Evolutionary conservation across 1,140 invertebrate species (phyloP).

Genomic region (Scaptomyza graminum): DNA sequence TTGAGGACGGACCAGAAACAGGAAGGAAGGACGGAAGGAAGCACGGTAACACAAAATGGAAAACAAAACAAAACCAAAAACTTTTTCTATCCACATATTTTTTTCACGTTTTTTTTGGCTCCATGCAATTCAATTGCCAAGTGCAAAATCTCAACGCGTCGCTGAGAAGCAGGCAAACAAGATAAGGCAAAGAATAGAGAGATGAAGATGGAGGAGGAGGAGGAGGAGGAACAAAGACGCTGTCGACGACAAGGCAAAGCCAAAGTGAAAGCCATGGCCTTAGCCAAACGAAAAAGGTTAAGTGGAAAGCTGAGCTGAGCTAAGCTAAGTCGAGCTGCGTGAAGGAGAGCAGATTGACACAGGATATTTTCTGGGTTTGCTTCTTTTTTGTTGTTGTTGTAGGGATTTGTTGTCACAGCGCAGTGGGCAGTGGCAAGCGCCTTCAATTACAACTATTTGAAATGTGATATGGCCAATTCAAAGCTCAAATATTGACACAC

Average conservation of each 20-base stretch:
- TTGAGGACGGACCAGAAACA: background rate
- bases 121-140: slow-evolving; percentile 74
- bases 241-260: slow-evolving; percentile 61
- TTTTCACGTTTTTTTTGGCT: slow-evolving; percentile 34
- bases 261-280: slow-evolving; percentile 60
- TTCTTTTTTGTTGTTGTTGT: too few species aligned
- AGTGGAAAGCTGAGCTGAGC: slow-evolving; percentile 71
- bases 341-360: slow-evolving; percentile 44
- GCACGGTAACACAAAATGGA: slow-evolving; percentile 1
- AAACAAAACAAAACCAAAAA: slow-evolving; percentile 15
- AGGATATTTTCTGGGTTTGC: slow-evolving; percentile 46
- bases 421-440: slow-evolving; percentile 11
- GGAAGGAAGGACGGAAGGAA: slow-evolving; percentile 21
- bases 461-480: slow-evolving; percentile 45
- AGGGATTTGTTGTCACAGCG: slow-evolving; percentile 59
- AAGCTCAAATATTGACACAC: background rate
- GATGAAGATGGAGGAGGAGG: background rate
- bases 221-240: slow-evolving; percentile 9
- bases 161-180: background rate
- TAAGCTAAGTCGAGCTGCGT: slow-evolving; percentile 23
- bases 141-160: slow-evolving; percentile 38
- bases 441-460: slow-evolving; percentile 78
- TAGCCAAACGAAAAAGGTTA: slow-evolving; percentile 73
- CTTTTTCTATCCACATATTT: slow-evolving; percentile 6
- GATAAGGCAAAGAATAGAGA: background rate